Percentiles rank a stretch among this genome's conserved stretches.
Evolutionary conservation across 2,797 vertebrate genomes (phyloP).

Genomic region (Manis javanica): DNA sequence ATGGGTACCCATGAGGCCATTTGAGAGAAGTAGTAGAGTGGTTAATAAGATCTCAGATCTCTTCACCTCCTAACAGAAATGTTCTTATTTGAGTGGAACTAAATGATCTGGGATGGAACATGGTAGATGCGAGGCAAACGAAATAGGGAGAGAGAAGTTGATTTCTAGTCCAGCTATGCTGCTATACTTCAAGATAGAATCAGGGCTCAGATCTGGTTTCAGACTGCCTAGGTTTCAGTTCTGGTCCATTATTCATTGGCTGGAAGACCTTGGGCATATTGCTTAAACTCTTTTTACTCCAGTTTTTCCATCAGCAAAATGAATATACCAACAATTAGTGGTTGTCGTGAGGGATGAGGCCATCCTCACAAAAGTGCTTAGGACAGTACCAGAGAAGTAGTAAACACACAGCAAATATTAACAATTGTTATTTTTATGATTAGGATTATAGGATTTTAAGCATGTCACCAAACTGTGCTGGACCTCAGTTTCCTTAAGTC

Average conservation of each 20-base stretch:
- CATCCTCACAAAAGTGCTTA: not conserved
- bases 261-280: not conserved
- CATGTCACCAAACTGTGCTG: not conserved
- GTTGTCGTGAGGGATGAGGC: not conserved
- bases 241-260: not conserved
- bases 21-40: constrained; percentile 52
- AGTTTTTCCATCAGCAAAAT: not conserved
- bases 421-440: not conserved
- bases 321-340: not conserved
- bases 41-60: constrained; percentile 63
- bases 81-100: constrained; percentile 49
- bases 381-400: not conserved
- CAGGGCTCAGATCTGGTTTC: not conserved
- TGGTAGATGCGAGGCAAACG: not conserved
- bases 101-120: not conserved
- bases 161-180: not conserved
- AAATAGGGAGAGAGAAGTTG: not conserved
- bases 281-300: not conserved
- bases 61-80: not conserved
- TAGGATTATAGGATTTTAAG: not conserved
- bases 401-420: not conserved
- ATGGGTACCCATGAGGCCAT: constrained; percentile 53
- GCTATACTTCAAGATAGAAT: not conserved
- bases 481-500: not conserved
- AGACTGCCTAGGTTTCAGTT: not conserved